Conservation (phyloP, 2,888 invertebrate species). For the Meganola albula region DNA sequence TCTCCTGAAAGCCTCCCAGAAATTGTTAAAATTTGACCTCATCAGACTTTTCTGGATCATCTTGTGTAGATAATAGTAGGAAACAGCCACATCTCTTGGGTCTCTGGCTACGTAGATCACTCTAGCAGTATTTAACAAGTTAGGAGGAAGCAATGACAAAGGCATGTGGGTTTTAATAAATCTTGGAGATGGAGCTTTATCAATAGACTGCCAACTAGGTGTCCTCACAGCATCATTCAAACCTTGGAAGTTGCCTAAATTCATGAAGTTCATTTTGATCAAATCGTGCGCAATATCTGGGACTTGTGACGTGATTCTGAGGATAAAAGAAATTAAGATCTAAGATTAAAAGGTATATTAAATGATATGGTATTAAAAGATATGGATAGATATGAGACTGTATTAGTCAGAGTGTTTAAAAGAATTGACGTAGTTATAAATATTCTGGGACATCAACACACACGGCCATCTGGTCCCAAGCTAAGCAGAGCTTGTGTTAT, state of each 20-base stretch:
- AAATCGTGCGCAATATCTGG: slow-evolving; percentile 60
- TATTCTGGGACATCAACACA: too few relatives aligned
- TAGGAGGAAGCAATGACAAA: slow-evolving; percentile 76
- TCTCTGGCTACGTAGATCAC: slow-evolving; percentile 84
- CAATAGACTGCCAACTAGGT: slow-evolving; percentile 55
- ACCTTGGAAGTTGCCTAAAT: slow-evolving; percentile 61
- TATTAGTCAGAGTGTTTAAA: too few relatives aligned
- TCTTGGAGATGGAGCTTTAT: slow-evolving; percentile 65
- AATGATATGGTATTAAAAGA: too few relatives aligned
- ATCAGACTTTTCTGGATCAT: slow-evolving; percentile 71
- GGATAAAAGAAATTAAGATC: too few relatives aligned
- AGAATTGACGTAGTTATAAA: too few relatives aligned
- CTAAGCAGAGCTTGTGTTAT: too few relatives aligned
- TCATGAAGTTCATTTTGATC: slow-evolving; percentile 62
- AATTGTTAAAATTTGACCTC: slow-evolving; percentile 72
- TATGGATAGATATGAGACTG: too few relatives aligned
- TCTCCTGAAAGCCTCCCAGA: slow-evolving; percentile 79
- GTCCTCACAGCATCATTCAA: slow-evolving; percentile 45
- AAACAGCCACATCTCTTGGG: slow-evolving; percentile 84
- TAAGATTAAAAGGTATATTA: too few relatives aligned
- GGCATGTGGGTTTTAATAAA: slow-evolving; percentile 83
- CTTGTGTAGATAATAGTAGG: slow-evolving; percentile 82
- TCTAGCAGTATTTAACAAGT: slow-evolving; percentile 62
- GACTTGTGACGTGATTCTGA: slow-evolving; percentile 50
- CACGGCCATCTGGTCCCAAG: too few relatives aligned